phyloP scores from a whole-genome alignment of 2,888 invertebrate genomes.

The Nipponacmea schrenckii region DNA sequence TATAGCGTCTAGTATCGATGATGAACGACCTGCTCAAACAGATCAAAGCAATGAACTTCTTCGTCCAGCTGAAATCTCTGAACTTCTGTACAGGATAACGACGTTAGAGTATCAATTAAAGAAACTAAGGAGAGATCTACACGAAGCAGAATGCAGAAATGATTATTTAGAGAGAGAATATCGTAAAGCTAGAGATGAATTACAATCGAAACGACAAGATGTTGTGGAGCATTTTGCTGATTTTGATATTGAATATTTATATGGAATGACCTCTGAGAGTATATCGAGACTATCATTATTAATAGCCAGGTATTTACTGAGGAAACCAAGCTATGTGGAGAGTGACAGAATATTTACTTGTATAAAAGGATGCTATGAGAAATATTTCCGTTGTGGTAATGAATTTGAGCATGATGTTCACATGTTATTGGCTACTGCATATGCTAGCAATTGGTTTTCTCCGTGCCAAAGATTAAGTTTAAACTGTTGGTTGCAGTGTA shows the following conservation, averaged over 20 bases:
- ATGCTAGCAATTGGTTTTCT: slow-evolving; percentile 63
- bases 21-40: slow-evolving; percentile 26
- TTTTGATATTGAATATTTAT: slow-evolving; percentile 56
- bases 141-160: slow-evolving; percentile 55
- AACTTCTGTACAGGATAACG: slow-evolving; percentile 53
- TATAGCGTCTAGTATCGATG: slow-evolving; percentile 69
- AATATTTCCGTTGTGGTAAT: slow-evolving; percentile 46
- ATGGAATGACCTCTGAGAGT: slow-evolving; percentile 54
- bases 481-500: slow-evolving; percentile 57
- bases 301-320: slow-evolving; percentile 51
- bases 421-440: slow-evolving; percentile 63
- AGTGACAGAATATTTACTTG: slow-evolving; percentile 52
- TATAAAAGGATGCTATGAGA: slow-evolving; percentile 56
- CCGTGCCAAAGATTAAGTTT: slow-evolving; percentile 49
- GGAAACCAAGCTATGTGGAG: slow-evolving; percentile 56
- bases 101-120: slow-evolving; percentile 56
- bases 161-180: slow-evolving; percentile 53
- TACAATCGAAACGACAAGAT: slow-evolving; percentile 47
- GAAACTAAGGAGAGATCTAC: slow-evolving; percentile 53
- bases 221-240: slow-evolving; percentile 47
- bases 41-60: slow-evolving; percentile 33
- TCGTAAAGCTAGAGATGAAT: slow-evolving; percentile 48
- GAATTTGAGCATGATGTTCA: slow-evolving; percentile 59
- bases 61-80: slow-evolving; percentile 40
- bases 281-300: slow-evolving; percentile 55